Evolutionary conservation across 2,797 vertebrate genomes (phyloP).

Genomic region (Geotrypetes seraphini): DNA sequence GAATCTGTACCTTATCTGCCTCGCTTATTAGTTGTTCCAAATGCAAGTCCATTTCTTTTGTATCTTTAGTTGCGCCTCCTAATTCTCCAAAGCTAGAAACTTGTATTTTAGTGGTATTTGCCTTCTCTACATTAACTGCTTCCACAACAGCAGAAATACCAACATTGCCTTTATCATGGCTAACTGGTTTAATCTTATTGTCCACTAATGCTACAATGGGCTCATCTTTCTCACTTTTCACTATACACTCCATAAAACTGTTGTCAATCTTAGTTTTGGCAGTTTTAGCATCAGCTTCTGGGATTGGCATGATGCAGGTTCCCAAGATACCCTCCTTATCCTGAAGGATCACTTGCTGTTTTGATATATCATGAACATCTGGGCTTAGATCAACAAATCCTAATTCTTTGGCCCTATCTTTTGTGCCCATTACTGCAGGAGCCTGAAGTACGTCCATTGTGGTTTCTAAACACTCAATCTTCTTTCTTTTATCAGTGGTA

Average conservation of each 20-base stretch:
- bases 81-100: not conserved
- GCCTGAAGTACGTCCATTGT: no score
- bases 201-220: no score
- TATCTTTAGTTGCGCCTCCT: not conserved
- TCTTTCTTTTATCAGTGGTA: not conserved
- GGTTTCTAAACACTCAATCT: slow-evolving; percentile 1
- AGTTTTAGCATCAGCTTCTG: not conserved
- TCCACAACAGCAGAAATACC: not conserved
- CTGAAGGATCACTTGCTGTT: slow-evolving; percentile 4
- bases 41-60: not conserved
- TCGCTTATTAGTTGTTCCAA: not conserved
- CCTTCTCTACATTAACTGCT: no score
- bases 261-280: no score
- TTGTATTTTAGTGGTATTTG: not conserved
- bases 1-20: not conserved
- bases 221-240: not conserved
- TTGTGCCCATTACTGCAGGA: no score
- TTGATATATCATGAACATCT: slow-evolving; percentile 7
- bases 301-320: not conserved
- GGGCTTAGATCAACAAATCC: slow-evolving; percentile 2
- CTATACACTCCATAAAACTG: not conserved
- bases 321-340: not conserved
- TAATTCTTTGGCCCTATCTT: not conserved
- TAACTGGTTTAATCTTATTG: not conserved
- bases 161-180: not conserved